Evolutionary conservation across 2,113 vertebrate species (phyloP).

Genomic region (Odocoileus hemionus): DNA sequence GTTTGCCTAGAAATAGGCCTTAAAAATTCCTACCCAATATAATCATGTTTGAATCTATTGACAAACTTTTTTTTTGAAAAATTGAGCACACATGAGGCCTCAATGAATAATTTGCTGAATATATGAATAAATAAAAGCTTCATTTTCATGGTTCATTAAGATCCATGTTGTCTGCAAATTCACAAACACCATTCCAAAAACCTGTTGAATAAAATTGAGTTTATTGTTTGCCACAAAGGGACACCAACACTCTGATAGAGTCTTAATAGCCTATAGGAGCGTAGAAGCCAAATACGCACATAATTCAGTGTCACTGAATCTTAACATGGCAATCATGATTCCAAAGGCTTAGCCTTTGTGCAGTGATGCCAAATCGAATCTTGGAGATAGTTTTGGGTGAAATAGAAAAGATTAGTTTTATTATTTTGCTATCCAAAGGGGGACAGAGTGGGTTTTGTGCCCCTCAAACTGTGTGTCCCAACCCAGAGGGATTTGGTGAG

Average conservation of each 20-base stretch:
- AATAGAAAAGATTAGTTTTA: background rate
- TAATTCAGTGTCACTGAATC: background rate
- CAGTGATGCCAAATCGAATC: background rate
- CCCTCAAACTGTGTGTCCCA: background rate
- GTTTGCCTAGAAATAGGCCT: background rate
- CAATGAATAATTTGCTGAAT: background rate
- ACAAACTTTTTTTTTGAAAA: background rate
- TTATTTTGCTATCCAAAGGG: background rate
- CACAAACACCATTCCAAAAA: background rate
- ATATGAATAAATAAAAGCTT: background rate
- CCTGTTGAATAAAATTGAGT: background rate
- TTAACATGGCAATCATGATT: background rate
- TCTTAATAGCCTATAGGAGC: rapidly evolving
- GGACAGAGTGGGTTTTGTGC: background rate
- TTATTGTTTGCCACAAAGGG: background rate
- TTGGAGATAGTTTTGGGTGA: background rate
- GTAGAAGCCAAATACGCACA: background rate
- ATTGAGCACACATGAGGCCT: background rate
- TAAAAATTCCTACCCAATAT: background rate
- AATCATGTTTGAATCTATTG: background rate
- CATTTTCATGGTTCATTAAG: background rate
- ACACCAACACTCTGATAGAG: background rate
- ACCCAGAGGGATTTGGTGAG: background rate
- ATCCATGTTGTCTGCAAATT: background rate
- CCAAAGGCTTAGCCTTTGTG: background rate